Percentiles rank a stretch among this genome's conserved stretches.
Evolutionary conservation across 1,140 invertebrate species (phyloP).

Genomic region (Cryptotermes secundus): DNA sequence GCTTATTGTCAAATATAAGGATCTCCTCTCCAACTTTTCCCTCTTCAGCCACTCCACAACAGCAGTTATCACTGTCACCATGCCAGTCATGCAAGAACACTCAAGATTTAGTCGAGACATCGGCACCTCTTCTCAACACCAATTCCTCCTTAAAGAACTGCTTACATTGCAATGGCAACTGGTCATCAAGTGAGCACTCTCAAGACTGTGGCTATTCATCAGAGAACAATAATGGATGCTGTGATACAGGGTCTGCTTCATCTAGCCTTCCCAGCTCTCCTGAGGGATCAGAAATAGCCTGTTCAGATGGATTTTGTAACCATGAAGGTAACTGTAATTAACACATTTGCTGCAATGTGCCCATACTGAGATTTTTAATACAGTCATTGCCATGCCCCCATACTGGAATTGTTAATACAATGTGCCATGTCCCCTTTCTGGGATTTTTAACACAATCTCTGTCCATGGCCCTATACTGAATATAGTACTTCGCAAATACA

Average conservation of each 20-base stretch:
- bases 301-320: constrained; percentile 79
- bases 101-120: constrained; percentile 33
- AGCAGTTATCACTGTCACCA: constrained; percentile 27
- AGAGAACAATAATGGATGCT: constrained; percentile 69
- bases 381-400: too few relatives aligned
- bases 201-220: constrained; percentile 84
- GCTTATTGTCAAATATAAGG: constrained; percentile 7
- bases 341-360: too few relatives aligned
- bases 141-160: constrained; percentile 21
- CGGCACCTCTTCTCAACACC: neutral
- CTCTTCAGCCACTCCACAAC: neutral
- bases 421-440: too few relatives aligned
- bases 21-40: neutral
- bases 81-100: constrained; percentile 51
- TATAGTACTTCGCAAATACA: too few relatives aligned
- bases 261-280: constrained; percentile 74
- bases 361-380: too few relatives aligned
- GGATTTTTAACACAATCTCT: too few relatives aligned
- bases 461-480: too few relatives aligned
- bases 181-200: constrained; percentile 66
- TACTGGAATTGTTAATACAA: too few relatives aligned
- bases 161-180: constrained; percentile 45
- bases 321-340: constrained; percentile 57
- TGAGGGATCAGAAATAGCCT: constrained; percentile 81
- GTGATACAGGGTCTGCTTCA: constrained; percentile 60